Evolutionary conservation across 2,797 vertebrate species (phyloP), one percentile per base, ranked within the genome.

Genomic region (Eutrigla gurnardus): DNA sequence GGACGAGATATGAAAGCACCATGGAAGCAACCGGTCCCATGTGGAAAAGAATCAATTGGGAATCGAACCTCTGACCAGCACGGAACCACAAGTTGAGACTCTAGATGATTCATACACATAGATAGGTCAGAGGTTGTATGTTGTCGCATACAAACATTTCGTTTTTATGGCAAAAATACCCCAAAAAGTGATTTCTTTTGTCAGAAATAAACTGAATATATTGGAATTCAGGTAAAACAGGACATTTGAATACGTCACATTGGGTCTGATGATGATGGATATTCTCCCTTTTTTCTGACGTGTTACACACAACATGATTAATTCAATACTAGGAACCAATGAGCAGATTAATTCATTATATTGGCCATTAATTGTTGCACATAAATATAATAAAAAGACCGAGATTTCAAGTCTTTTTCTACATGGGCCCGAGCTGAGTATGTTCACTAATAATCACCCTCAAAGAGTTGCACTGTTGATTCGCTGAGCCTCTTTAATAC

Each of bases 401-500:
- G 47, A 42, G 5, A 65, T 40, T 50, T 46, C 9, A 25, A 73
- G 61, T 35, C 85, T 89, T 88, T 25, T 89, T 92, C 90, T 90
- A 89, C 91, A 91, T 86, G 86, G 85, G 83, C 82, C 83, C 36
- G 33, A 79, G 69, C 80, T 75, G 69, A 62, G 55, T 90, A 68
- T 82, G 85, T 82, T 88, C 70, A 91, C 86, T 92, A 87, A 90
- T 86, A 79, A 77, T 75, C 82, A 66, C 82, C 35, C 49, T 69
- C 42, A 83, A 82, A 84, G 89, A 90, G 91, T 92, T 93, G 91
- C 88, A 85, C 49, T 85, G 83, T 88, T 85, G 78, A 25, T 61
- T 72, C 15, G 52, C 62, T 25, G 43, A 54, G 66, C 39, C 42
- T 65, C 58, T 77, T 6, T 32, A 35, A 66, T 57, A 37, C 5